phyloP scores from a whole-genome alignment of 2,113 vertebrate species.

The Sardina pilchardus region DNA sequence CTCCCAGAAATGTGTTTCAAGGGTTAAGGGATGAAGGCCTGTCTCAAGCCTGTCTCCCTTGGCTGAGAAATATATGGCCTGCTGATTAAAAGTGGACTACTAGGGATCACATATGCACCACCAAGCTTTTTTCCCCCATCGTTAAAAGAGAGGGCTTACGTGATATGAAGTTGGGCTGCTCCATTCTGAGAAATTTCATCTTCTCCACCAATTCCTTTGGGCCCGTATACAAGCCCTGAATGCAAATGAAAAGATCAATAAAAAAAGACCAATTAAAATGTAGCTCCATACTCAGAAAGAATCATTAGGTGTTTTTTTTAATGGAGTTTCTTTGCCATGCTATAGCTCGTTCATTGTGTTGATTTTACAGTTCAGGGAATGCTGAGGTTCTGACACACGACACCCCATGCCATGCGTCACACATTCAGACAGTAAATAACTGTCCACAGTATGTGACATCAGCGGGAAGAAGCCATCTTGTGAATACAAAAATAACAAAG shows the following conservation, averaged over 20 bases:
- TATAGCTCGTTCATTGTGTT: neutral
- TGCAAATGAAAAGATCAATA: neutral
- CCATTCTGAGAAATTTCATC: slow-evolving; percentile 73
- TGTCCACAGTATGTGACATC: no score
- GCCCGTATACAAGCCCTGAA: slow-evolving; percentile 73
- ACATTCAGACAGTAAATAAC: no score
- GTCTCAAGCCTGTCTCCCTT: no score
- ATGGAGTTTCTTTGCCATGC: neutral
- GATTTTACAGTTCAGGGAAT: neutral
- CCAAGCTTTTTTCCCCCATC: neutral
- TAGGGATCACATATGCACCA: neutral
- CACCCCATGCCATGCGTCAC: neutral
- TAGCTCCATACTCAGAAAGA: neutral
- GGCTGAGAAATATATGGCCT: neutral
- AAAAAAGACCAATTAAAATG: neutral
- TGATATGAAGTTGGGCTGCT: slow-evolving; percentile 31
- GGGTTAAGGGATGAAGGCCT: no score
- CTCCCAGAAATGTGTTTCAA: no score
- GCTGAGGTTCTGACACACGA: neutral
- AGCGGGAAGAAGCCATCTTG: no score
- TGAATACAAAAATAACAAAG: no score
- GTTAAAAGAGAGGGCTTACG: slow-evolving; percentile 42
- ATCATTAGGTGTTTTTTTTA: neutral
- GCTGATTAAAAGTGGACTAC: neutral
- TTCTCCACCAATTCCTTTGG: slow-evolving; percentile 73